Percentiles rank a stretch among this genome's conserved stretches.
Evolutionary conservation across 2,888 invertebrate species (phyloP).

Genomic region (Athripsodes cinereus): DNA sequence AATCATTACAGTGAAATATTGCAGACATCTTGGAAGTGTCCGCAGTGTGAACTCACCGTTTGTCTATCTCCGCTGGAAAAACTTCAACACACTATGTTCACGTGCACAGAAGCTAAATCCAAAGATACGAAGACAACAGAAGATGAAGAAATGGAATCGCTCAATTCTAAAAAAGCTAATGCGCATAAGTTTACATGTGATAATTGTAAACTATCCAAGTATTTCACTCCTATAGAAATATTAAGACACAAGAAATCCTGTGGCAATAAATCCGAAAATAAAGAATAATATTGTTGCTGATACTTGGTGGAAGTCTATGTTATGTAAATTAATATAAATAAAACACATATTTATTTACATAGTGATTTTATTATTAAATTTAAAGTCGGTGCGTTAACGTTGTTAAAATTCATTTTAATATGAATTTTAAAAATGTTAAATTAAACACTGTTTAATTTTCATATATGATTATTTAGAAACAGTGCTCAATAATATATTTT

Average conservation of each 20-base stretch:
- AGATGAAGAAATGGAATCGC: conserved; percentile 33
- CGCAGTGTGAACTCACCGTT: conserved; percentile 58
- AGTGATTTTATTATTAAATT: no score
- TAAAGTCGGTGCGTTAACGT: no score
- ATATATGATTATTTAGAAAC: no score
- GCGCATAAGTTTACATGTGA: conserved; percentile 64
- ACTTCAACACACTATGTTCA: conserved; percentile 62
- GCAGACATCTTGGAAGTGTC: conserved; percentile 66
- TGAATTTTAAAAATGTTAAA: no score
- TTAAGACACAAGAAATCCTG: conserved; percentile 74
- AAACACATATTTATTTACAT: no score
- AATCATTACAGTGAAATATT: conserved; percentile 54
- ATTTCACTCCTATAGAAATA: conserved; percentile 76
- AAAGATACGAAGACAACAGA: conserved; percentile 34
- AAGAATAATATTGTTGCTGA: background rate
- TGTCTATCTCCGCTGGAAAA: conserved; percentile 63
- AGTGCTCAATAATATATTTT: no score
- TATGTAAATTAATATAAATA: no score
- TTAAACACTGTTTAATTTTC: no score
- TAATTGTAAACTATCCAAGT: conserved; percentile 60
- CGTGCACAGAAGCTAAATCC: conserved; percentile 35
- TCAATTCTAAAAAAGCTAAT: conserved; percentile 41
- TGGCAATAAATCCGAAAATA: background rate
- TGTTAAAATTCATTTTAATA: no score
- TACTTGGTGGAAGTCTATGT: background rate